phyloP scores from a whole-genome alignment of 1,140 invertebrate genomes.

The Bradynema listronoti region DNA sequence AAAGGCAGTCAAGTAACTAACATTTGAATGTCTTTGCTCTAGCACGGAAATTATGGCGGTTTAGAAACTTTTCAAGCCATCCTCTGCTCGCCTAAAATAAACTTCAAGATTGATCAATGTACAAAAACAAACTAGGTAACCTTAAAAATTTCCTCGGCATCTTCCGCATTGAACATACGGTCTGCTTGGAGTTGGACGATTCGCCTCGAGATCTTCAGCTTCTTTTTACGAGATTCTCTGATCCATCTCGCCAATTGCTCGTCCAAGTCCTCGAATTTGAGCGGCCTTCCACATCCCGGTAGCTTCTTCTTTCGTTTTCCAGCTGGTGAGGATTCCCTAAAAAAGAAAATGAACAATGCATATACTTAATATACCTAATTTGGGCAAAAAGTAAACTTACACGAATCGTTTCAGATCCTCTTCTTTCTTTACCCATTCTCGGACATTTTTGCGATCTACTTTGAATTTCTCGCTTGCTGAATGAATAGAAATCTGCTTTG shows the following conservation, averaged over 20 bases:
- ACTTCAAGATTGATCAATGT: not conserved
- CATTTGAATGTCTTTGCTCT: too few species aligned
- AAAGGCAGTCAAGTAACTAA: too few species aligned
- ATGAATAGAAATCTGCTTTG: too few species aligned
- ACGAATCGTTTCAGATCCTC: too few species aligned
- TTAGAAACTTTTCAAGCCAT: constrained; percentile 14
- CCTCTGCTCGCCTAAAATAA: constrained; percentile 15
- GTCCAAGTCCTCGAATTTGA: constrained; percentile 7
- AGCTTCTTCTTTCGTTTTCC: constrained; percentile 6
- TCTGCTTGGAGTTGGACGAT: constrained; percentile 1
- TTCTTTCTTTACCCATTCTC: too few species aligned
- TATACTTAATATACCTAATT: too few species aligned
- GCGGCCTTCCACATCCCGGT: constrained; percentile 4
- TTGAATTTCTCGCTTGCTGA: too few species aligned
- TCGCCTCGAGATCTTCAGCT: not conserved
- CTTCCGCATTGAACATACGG: constrained; percentile 4
- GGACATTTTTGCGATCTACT: too few species aligned
- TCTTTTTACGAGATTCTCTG: not conserved
- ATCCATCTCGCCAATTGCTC: constrained; percentile 11
- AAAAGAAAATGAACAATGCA: too few species aligned
- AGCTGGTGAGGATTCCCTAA: not conserved
- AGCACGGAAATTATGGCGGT: constrained; percentile 5
- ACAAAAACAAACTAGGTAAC: constrained; percentile 3
- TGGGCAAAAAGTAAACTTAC: too few species aligned
- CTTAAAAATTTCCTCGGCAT: constrained; percentile 8